These are phyloP conservation scores for Pantherophis vulpinus DNA, from an alignment of 2,797 vertebrate species.

Conservation along the genomic window DNA sequence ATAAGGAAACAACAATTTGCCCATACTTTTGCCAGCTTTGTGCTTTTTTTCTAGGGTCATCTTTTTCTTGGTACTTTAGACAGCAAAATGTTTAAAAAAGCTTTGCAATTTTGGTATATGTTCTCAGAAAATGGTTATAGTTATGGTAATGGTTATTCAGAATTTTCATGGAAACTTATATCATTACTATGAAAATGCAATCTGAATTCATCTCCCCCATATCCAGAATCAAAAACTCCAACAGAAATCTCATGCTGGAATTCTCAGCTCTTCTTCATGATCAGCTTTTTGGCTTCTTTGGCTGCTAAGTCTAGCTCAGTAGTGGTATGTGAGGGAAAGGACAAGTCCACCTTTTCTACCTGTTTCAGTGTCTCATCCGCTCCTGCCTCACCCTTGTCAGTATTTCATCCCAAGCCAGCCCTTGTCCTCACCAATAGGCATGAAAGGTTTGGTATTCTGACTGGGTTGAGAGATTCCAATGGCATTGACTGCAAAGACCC, in stretches of 20 bases:
- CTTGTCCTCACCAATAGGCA: conserved; percentile 84
- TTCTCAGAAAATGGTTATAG: background rate
- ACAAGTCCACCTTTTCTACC: background rate
- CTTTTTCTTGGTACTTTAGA: background rate
- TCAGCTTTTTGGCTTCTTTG: background rate
- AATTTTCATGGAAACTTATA: background rate
- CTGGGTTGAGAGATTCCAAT: conserved; percentile 88
- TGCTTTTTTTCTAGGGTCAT: background rate
- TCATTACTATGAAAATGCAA: background rate
- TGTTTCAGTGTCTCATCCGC: no score
- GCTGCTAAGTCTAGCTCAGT: background rate
- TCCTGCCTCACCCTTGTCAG: no score
- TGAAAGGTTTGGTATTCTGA: conserved; percentile 83
- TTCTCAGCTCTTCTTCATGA: background rate
- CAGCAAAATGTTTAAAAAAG: background rate
- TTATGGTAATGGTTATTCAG: no score
- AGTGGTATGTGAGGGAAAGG: background rate
- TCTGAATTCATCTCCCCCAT: background rate
- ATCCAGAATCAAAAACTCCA: background rate
- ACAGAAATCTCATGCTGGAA: background rate
- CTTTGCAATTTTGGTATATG: background rate
- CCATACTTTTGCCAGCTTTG: background rate
- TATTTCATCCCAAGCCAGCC: background rate
- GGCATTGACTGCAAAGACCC: conserved; percentile 85
- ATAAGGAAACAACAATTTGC: background rate